These are phyloP conservation scores for Vulpes ferrilata DNA, from an alignment of 2,113 vertebrate species.

Conservation along the genomic window DNA sequence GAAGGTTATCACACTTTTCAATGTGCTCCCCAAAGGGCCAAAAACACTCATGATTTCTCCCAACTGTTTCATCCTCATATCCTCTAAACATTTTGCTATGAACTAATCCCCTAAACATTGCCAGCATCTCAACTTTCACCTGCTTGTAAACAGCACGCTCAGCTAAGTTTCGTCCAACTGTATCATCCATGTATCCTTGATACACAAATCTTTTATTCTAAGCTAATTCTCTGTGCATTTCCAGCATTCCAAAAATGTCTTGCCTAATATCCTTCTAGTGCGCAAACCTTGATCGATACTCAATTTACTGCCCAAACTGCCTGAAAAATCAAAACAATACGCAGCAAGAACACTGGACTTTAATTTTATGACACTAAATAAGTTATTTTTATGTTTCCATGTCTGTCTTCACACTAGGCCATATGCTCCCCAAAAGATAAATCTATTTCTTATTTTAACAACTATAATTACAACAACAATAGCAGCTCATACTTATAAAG, in stretches of 20 bases:
- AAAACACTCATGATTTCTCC: not conserved
- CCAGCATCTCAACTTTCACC: not conserved
- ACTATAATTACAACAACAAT: not conserved
- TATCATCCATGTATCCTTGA: not conserved
- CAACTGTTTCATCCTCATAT: not conserved
- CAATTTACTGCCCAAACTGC: not conserved
- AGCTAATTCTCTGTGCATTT: not conserved
- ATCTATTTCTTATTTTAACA: not conserved
- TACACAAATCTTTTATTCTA: not conserved
- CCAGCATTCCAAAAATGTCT: not conserved
- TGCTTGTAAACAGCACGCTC: not conserved
- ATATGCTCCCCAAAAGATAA: not conserved
- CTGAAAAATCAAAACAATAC: constrained; percentile 19
- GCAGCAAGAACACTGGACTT: not conserved
- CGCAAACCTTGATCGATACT: not conserved
- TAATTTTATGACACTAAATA: not conserved
- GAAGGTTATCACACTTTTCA: not conserved
- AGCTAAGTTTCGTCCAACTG: not conserved
- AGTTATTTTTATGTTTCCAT: not conserved
- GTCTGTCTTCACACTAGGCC: not conserved
- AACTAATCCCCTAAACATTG: not conserved
- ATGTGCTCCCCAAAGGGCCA: not conserved
- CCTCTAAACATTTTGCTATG: not conserved
- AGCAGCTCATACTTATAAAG: not conserved
- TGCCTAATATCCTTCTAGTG: not conserved